Evolutionary conservation across 2,797 vertebrate genomes (phyloP), one percentile per base, ranked within the genome.

Genomic region (Lutjanus campechanus): DNA sequence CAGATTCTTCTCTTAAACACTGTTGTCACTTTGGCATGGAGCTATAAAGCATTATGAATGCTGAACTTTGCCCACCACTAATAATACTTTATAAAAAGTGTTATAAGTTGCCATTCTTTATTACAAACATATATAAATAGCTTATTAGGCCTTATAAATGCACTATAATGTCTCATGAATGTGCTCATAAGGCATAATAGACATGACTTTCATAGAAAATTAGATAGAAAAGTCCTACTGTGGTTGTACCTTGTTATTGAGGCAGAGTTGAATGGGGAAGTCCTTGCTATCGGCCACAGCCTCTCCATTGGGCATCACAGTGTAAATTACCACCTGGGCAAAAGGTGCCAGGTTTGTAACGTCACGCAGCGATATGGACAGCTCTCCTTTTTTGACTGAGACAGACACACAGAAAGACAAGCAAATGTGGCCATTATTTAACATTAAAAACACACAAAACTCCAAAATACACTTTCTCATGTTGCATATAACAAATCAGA

Each of bases 291-390:
- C 97, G 0, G 96, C 97, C 3, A 97, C 88, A 11, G 92, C 64
- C 79, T 97, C 96, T 10, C 94, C 93, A 8, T 59, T 89, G 15
- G 95, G 91, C 76, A 95, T 90, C 29, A 97, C 60, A 0, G 95
- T 82, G 69, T 96, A 98, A 49, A 97, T 82, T 8, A 97, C 91
- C 67, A 98, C 55, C 58, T 97, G 96, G 7, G 96, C 95, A 1
- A 93, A 5, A 0, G 97, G 97, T 7, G 96, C 90, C 76, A 97
- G 83, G 55, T 94, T 82, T 17, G 84, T 61, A 22, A 93, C 56
- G 55, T 93, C 74, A 1, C 40, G 71, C 51, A 98, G 69, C 0
- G 77, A 15, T 0, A 98, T 0, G 0, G 76, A 63, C 53, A 97
- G 50, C 53, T 90, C 73, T 5, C 97, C 97, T 71, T 60, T 95